phyloP scores from a whole-genome alignment of 2,888 invertebrate species.

The Allophyes oxyacanthae region DNA sequence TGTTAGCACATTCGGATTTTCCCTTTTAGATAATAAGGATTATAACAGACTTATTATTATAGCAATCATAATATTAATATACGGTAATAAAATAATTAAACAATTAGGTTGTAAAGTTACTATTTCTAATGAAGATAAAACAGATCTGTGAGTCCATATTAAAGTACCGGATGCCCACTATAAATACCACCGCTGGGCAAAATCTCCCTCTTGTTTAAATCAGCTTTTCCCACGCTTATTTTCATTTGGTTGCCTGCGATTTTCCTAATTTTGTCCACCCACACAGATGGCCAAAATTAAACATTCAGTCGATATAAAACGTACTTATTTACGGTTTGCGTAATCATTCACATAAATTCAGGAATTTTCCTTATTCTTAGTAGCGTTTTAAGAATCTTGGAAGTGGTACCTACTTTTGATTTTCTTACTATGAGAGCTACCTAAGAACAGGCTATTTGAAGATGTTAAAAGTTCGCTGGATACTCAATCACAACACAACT shows the following conservation, averaged over 20 bases:
- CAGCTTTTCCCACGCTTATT: too few relatives aligned
- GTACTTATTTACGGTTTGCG: too few relatives aligned
- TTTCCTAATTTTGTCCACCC: too few relatives aligned
- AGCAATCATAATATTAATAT: constrained; percentile 2
- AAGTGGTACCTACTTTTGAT: constrained; percentile 2
- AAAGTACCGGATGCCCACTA: too few relatives aligned
- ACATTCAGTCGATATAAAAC: too few relatives aligned
- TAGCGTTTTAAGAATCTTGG: constrained; percentile 15
- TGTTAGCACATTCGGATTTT: constrained; percentile 4
- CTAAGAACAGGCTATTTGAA: not conserved
- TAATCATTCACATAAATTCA: not conserved
- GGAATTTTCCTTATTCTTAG: constrained; percentile 13
- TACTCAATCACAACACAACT: too few relatives aligned
- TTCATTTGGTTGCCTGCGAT: too few relatives aligned
- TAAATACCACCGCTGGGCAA: not conserved
- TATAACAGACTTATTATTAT: constrained; percentile 6
- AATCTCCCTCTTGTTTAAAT: too few relatives aligned
- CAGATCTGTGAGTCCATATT: too few relatives aligned
- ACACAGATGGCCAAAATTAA: too few relatives aligned
- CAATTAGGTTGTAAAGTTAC: constrained; percentile 4
- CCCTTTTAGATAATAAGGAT: constrained; percentile 13
- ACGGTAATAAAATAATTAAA: constrained; percentile 16
- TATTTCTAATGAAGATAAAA: not conserved
- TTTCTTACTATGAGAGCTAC: not conserved
- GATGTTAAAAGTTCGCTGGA: too few relatives aligned